Base-by-base conservation (phyloP, 2,888 invertebrate species). In the Zeuzera pyrina region DNA sequence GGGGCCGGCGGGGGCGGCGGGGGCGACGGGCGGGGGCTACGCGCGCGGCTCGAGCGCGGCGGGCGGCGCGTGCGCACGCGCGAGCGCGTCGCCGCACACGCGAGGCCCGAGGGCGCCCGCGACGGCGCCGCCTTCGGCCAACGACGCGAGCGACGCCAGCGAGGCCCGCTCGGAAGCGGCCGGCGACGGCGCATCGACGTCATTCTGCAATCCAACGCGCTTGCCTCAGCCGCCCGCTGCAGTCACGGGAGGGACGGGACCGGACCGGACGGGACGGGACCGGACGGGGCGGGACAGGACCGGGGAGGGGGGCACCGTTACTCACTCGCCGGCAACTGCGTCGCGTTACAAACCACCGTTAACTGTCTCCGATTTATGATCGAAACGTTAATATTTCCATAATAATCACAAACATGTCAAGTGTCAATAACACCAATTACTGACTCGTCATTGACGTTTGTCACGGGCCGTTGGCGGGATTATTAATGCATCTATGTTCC, bases 161-260 rank as follows among this genome's bases (percentile, higher is more conserved):
- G 73, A 69, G 43, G 54, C 45, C 40, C 64, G 65, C 60, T 67
- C 67, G 56, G 78, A 73, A 41, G 65, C 54, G 43, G 66, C 51
- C 67, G 79, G 79, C 56, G 79, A 67, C 56, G 81, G 79, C 60
- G 79, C 81, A 55, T 83, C 81, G 67, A 79, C 78, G 57, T 83
- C 81, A 81, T 81, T 81, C 81, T 81, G 81, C 71, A 81, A 79
- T 70, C 73, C 77, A 76, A 70, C 71, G 73, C 72, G 73, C 73
- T 73, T 66, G 76, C 72, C 74, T 66, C 65, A 57, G 60, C 63
- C 62, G 65, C 62, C 67, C 67, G 64, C 63, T 66, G 71, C 74
- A 69, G 71, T 57, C 63, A 70, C 62, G 61, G 60, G 59, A 19
- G 39, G 40, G 41, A 47, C 35, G 33, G 31, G 40, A 45, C 36